These are phyloP conservation scores for Parasteatoda tepidariorum DNA, from an alignment of 1,140 invertebrate genomes.

Conservation along the genomic window DNA sequence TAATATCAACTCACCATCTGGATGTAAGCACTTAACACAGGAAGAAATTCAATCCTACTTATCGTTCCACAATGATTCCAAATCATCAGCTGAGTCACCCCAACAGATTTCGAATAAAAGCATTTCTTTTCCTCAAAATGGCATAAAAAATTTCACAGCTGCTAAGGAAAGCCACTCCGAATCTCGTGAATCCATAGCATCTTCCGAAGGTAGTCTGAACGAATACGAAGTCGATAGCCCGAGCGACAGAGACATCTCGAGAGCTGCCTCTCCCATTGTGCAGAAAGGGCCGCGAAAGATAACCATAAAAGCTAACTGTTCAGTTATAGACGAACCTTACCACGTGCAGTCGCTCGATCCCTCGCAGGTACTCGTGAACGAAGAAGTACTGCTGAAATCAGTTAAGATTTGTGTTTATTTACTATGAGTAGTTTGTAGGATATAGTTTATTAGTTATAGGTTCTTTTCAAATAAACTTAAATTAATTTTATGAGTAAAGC, in stretches of 20 bases:
- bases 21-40: background rate
- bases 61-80: too few relatives aligned
- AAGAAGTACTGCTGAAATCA: background rate
- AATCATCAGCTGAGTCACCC: background rate
- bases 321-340: constrained; percentile 37
- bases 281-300: constrained; percentile 24
- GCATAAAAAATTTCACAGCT: background rate
- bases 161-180: background rate
- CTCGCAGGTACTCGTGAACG: background rate
- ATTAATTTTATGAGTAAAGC: too few relatives aligned
- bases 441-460: too few relatives aligned
- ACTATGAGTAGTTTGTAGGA: background rate
- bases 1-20: background rate
- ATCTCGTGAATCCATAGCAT: constrained; percentile 21
- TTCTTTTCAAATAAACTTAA: too few relatives aligned
- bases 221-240: constrained; percentile 59
- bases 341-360: background rate
- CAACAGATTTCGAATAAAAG: background rate
- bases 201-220: constrained; percentile 59
- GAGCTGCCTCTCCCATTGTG: background rate
- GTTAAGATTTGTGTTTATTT: constrained; percentile 14
- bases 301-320: constrained; percentile 46
- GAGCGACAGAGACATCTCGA: background rate
- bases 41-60: constrained; percentile 8
- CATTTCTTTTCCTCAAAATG: background rate